Conservation (phyloP, 1,140 invertebrate species). For the Bombus breviceps region DNA sequence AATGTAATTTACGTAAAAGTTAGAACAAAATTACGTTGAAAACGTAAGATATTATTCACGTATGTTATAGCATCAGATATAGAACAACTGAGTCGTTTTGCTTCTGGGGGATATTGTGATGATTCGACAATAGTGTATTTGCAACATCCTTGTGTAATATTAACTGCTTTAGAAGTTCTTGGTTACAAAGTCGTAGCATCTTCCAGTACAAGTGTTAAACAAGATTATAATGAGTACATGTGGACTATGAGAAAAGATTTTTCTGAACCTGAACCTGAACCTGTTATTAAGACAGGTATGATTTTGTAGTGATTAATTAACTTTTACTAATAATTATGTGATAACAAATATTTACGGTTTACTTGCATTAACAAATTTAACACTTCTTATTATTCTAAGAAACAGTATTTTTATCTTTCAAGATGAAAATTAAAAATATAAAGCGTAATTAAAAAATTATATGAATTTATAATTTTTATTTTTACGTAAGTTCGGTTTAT, state of each 20-base stretch:
- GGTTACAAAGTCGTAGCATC: conserved; percentile 94
- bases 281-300: conserved; percentile 77
- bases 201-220: conserved; percentile 91
- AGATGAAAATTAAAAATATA: neutral
- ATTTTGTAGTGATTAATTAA: conserved; percentile 36
- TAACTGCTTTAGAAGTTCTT: conserved; percentile 92
- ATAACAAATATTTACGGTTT: neutral
- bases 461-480: neutral
- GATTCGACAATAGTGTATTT: conserved; percentile 91
- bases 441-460: neutral
- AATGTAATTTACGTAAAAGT: neutral
- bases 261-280: conserved; percentile 88
- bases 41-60: conserved; percentile 19
- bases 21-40: neutral
- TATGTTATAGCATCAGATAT: conserved; percentile 88
- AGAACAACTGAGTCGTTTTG: conserved; percentile 90
- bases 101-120: conserved; percentile 91
- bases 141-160: conserved; percentile 92
- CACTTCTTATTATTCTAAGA: neutral
- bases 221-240: conserved; percentile 94
- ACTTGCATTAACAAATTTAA: neutral
- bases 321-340: neutral
- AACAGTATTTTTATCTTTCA: neutral
- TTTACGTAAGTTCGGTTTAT: neutral
- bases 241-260: conserved; percentile 96